Percentiles rank a stretch among this genome's conserved stretches.
phyloP scores from a whole-genome alignment of 2,888 invertebrate genomes.

The Helleia helle region DNA sequence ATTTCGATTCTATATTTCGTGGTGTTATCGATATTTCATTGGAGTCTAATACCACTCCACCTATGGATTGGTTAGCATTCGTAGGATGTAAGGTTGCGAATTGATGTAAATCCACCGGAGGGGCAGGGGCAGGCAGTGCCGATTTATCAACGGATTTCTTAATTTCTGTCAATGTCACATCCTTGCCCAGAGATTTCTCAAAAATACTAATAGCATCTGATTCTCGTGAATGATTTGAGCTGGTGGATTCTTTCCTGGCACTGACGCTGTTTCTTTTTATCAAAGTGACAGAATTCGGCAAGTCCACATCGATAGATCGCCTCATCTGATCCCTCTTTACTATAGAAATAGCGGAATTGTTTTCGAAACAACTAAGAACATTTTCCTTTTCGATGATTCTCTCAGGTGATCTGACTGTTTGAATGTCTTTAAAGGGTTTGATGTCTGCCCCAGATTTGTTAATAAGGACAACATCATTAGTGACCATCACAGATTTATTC shows the following conservation, averaged over 20 bases:
- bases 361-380: constrained; percentile 66
- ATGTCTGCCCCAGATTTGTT: constrained; percentile 60
- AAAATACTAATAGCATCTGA: constrained; percentile 67
- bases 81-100: constrained; percentile 54
- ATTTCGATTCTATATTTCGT: constrained; percentile 39
- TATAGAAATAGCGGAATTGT: constrained; percentile 68
- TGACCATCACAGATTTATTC: constrained; percentile 57
- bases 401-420: constrained; percentile 58
- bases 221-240: constrained; percentile 60
- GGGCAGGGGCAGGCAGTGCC: constrained; percentile 25
- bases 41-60: constrained; percentile 45
- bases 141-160: constrained; percentile 61
- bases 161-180: constrained; percentile 65
- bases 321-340: constrained; percentile 64
- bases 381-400: constrained; percentile 60
- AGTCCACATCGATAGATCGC: constrained; percentile 61
- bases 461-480: constrained; percentile 63
- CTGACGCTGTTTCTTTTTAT: constrained; percentile 64
- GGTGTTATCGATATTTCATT: constrained; percentile 60
- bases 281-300: constrained; percentile 61
- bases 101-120: constrained; percentile 52
- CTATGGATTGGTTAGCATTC: constrained; percentile 35
- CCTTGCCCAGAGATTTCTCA: constrained; percentile 65
- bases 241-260: constrained; percentile 63
- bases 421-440: constrained; percentile 60